A percentile compares a stretch with the other conserved stretches of the same genome.
Conservation (phyloP, 2,888 invertebrate genomes). For the Brachyptera putata region DNA sequence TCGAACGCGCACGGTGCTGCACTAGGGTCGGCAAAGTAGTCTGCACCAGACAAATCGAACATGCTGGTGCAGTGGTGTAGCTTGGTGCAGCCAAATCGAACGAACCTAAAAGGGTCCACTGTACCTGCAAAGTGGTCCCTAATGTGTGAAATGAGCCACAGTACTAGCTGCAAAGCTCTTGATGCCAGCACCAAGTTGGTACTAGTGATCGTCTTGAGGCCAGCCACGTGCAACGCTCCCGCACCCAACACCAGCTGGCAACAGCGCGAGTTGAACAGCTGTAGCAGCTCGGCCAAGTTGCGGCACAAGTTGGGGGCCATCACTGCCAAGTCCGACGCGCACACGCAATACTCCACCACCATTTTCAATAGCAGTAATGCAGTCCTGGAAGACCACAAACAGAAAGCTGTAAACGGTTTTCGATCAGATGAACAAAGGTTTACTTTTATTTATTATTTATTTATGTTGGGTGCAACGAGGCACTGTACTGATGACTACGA, state of each 20-base stretch:
- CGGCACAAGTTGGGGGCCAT: slow-evolving; percentile 76
- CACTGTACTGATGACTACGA: too few relatives aligned
- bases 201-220: slow-evolving; percentile 90
- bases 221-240: slow-evolving; percentile 91
- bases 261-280: slow-evolving; percentile 81
- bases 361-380: slow-evolving; percentile 85
- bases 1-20: too few relatives aligned
- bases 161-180: slow-evolving; percentile 73
- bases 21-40: too few relatives aligned
- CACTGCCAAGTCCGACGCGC: slow-evolving; percentile 70
- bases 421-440: too few relatives aligned
- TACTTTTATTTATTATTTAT: too few relatives aligned
- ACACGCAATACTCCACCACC: slow-evolving; percentile 85
- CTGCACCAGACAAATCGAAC: too few relatives aligned
- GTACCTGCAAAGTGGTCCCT: slow-evolving; percentile 63
- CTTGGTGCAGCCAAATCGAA: too few relatives aligned
- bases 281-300: slow-evolving; percentile 81
- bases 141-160: slow-evolving; percentile 73
- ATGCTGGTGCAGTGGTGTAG: too few relatives aligned
- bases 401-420: too few relatives aligned
- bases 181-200: slow-evolving; percentile 87
- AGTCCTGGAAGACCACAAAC: slow-evolving; percentile 50
- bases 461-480: too few relatives aligned
- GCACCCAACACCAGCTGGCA: slow-evolving; percentile 95
- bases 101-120: too few relatives aligned